A percentile compares a stretch with the other conserved stretches of the same genome.
These are phyloP conservation scores for Furcula furcula DNA, from an alignment of 2,888 invertebrate genomes.

Conservation along the genomic window DNA sequence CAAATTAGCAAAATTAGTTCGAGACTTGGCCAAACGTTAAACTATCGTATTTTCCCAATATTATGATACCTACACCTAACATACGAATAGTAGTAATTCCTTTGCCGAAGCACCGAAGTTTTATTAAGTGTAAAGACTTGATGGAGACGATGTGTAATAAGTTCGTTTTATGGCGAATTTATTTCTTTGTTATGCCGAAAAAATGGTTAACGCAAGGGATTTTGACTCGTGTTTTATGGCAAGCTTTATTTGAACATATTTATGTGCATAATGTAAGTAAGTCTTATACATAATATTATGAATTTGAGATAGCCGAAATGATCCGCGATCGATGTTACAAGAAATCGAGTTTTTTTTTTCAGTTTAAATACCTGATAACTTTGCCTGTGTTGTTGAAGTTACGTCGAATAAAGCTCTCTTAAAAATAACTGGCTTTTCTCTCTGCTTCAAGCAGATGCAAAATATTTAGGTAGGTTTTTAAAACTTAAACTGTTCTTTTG, in stretches of 20 bases:
- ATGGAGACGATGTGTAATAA: conserved; percentile 47
- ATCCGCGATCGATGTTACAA: too few species aligned
- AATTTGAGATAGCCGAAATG: too few species aligned
- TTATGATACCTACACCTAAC: conserved; percentile 13
- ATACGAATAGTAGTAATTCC: conserved; percentile 18
- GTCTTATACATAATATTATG: too few species aligned
- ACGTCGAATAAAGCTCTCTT: too few species aligned
- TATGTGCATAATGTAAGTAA: too few species aligned
- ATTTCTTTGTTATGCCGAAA: conserved; percentile 45
- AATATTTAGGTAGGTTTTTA: too few species aligned
- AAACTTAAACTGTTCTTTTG: neutral
- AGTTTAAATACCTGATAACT: too few species aligned
- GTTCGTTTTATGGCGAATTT: conserved; percentile 51
- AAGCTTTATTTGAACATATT: conserved; percentile 23
- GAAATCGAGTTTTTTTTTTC: too few species aligned
- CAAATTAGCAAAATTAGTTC: conserved; percentile 32
- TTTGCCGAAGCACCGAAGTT: conserved; percentile 42
- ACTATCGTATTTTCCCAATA: conserved; percentile 19
- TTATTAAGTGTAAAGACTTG: conserved; percentile 55
- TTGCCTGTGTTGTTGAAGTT: too few species aligned
- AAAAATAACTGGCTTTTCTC: too few species aligned
- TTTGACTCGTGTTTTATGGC: conserved; percentile 23
- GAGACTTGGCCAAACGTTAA: conserved; percentile 22
- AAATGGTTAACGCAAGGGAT: conserved; percentile 32
- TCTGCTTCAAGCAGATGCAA: too few species aligned